Base-by-base conservation (phyloP, 2,797 vertebrate species). In the Acomys russatus region DNA sequence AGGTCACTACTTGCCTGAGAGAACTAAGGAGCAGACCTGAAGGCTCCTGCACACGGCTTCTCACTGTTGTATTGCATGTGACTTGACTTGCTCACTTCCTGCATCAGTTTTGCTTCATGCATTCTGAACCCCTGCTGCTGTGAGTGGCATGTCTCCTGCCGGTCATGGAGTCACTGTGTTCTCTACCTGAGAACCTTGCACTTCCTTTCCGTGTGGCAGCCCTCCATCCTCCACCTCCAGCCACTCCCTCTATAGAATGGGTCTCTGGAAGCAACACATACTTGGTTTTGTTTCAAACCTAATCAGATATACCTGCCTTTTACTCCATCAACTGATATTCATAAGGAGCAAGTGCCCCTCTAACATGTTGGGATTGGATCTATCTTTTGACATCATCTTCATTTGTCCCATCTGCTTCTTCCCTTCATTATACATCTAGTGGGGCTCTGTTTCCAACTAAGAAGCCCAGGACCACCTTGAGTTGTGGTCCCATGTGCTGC, bases 311-410 rank as follows among this genome's bases (percentile, higher is more conserved):
- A 23, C 38, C n/a, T 82, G 63, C 54, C 87, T 79, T 88, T 84
- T 61, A 86, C 38, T 85, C 68, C 15, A 64, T n/a, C 66, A 56
- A 83, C 79, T 80, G 30, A 95, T 38, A 80, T 88, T 79, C 78
- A 76, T 64, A 64, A 87, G 23, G 61, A 74, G n/a, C 22, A 0
- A 44, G 44, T 44, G 44, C 78, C 35, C 61, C 91, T 78, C 64
- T 61, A 64, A 6, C 70, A 14, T 28, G 49, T 54, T 25, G 77
- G 79, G 6, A 77, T 66, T 77, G 91, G 15, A 35, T n/a, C 80
- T 77, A 20, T 73, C 35, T 74, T 66, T 74, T 59, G 30, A 54
- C 54, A 33, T 66, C 9, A 38, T 77, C 93, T 94, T 76, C 28
- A 79, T 88, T 77, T 84, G 76, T 17, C 64, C 51, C 38, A 25